These are phyloP conservation scores for Zygothrica quintamaculata DNA, from an alignment of 2,888 invertebrate genomes.

Conservation along the genomic window DNA sequence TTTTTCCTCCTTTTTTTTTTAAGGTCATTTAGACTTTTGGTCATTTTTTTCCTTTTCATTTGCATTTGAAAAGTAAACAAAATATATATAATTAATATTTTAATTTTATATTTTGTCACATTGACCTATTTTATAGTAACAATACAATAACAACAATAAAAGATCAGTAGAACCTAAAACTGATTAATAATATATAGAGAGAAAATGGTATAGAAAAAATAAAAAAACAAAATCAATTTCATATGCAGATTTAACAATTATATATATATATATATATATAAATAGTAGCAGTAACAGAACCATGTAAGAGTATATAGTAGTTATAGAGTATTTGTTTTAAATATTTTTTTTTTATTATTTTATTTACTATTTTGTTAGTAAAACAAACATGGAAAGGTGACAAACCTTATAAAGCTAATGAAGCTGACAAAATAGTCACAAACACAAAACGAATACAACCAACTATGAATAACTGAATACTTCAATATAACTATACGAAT, in stretches of 20 bases:
- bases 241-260: too few relatives aligned
- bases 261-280: too few relatives aligned
- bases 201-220: too few relatives aligned
- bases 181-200: slow-evolving; percentile 22
- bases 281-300: too few relatives aligned
- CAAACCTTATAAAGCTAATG: slow-evolving; percentile 59
- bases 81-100: background rate
- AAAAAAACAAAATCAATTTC: too few relatives aligned
- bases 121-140: slow-evolving; percentile 47
- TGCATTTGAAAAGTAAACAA: slow-evolving; percentile 45
- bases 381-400: slow-evolving; percentile 32
- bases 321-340: too few relatives aligned
- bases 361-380: slow-evolving; percentile 13
- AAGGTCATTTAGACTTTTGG: slow-evolving; percentile 39
- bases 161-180: slow-evolving; percentile 3
- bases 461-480: slow-evolving; percentile 29
- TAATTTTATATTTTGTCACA: slow-evolving; percentile 48
- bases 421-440: slow-evolving; percentile 42
- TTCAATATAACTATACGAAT: background rate
- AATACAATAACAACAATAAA: slow-evolving; percentile 15
- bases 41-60: too few relatives aligned
- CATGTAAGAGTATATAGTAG: slow-evolving; percentile 24
- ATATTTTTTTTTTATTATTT: slow-evolving; percentile 1
- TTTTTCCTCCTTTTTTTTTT: slow-evolving; percentile 11
- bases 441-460: slow-evolving; percentile 15